Conservation (phyloP, 2,888 invertebrate species). For the Alviniconcha strummeri region DNA sequence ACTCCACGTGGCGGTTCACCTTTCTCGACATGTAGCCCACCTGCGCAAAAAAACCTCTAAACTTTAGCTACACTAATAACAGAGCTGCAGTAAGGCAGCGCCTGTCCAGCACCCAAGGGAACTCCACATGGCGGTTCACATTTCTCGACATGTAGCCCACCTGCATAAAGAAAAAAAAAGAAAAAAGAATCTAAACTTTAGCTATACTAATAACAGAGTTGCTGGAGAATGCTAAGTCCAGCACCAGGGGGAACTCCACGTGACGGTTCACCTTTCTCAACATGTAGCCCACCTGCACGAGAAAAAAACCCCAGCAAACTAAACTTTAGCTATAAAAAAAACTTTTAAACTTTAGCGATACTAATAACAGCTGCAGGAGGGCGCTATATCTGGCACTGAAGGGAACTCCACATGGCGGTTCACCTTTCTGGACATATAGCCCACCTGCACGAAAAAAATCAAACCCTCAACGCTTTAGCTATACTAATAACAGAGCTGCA, state of each 20-base stretch:
- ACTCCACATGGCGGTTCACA: constrained; percentile 89
- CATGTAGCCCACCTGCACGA: constrained; percentile 74
- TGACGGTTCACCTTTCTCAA: constrained; percentile 89
- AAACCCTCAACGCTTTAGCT: too few relatives aligned
- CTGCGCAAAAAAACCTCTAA: constrained; percentile 45
- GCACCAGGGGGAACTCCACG: constrained; percentile 86
- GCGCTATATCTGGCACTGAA: constrained; percentile 88
- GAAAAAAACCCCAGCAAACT: neutral
- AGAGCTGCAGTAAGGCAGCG: constrained; percentile 83
- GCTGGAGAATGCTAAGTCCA: constrained; percentile 94
- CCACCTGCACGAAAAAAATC: constrained; percentile 61
- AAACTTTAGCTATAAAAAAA: neutral
- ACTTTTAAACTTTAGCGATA: too few relatives aligned
- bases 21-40: constrained; percentile 83
- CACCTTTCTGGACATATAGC: constrained; percentile 85
- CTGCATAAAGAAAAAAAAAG: constrained; percentile 46
- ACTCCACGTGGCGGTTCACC: constrained; percentile 89
- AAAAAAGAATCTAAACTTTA: too few relatives aligned
- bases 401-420: constrained; percentile 92
- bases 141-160: constrained; percentile 83
- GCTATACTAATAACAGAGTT: constrained; percentile 52
- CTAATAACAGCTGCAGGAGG: constrained; percentile 81
- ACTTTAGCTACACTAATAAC: too few relatives aligned
- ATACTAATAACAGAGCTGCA: constrained; percentile 75
- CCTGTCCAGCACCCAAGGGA: constrained; percentile 86